A percentile compares a stretch with the other conserved stretches of the same genome.
phyloP scores from a whole-genome alignment of 2,113 vertebrate genomes.

The Dromaius novaehollandiae region DNA sequence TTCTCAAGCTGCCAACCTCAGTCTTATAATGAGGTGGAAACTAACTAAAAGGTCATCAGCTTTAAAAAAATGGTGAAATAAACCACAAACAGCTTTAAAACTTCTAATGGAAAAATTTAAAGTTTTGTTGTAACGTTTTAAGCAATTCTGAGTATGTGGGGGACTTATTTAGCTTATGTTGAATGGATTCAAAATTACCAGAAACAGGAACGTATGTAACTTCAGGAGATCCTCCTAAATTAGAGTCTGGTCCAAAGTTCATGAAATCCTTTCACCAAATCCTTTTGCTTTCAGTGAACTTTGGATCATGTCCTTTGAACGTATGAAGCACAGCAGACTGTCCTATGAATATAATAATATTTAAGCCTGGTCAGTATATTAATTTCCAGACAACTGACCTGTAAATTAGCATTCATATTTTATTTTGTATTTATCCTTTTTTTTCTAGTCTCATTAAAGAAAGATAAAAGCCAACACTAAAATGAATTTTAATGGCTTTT shows the following conservation, averaged over 20 bases:
- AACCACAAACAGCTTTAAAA: not conserved
- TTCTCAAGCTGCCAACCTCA: not conserved
- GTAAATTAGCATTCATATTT: not conserved
- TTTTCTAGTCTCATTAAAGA: not conserved
- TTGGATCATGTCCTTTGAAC: not conserved
- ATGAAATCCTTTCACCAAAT: not conserved
- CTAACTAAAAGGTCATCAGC: not conserved
- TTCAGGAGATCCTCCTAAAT: not conserved
- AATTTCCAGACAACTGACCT: not conserved
- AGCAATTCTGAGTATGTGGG: fast-evolving
- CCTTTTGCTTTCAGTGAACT: not conserved
- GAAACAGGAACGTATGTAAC: not conserved
- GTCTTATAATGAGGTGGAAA: not conserved
- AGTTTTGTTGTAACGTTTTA: not conserved
- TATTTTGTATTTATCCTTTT: not conserved
- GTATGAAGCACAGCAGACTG: conserved; percentile 46
- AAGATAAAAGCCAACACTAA: not conserved
- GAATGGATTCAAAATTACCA: not conserved
- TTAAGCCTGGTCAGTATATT: not conserved
- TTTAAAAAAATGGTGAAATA: not conserved
- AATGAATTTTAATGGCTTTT: not conserved
- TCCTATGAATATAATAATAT: not conserved
- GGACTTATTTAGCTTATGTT: not conserved
- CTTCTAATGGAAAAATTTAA: not conserved
- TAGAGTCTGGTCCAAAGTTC: not conserved